These are phyloP conservation scores for Drosophila formosana DNA, from an alignment of 2,888 invertebrate species.

Conservation along the genomic window DNA sequence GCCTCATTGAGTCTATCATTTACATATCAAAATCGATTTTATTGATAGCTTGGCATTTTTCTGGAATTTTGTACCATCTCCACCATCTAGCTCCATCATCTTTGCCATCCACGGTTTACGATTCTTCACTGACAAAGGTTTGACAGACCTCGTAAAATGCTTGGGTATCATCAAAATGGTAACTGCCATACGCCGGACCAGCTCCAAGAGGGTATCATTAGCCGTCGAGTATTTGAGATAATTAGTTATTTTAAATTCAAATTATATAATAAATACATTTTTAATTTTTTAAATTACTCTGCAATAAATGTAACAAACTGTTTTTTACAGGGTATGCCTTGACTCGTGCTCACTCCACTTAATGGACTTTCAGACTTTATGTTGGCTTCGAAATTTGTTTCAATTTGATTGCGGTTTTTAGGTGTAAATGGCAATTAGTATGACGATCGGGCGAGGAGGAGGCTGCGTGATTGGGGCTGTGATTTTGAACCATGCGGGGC, in stretches of 20 bases:
- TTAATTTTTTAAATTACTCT: no score
- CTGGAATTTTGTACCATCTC: conserved; percentile 63
- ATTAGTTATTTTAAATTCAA: no score
- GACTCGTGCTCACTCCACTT: neutral
- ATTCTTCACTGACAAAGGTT: conserved; percentile 56
- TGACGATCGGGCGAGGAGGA: conserved; percentile 36
- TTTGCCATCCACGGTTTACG: conserved; percentile 51
- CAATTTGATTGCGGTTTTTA: conserved; percentile 63
- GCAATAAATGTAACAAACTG: no score
- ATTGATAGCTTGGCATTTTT: conserved; percentile 67
- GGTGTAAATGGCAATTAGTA: conserved; percentile 76
- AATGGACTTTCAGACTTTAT: conserved; percentile 13
- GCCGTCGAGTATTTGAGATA: no score
- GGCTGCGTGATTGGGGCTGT: conserved; percentile 2
- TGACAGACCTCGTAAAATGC: conserved; percentile 60
- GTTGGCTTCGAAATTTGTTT: conserved; percentile 54
- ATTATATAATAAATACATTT: no score
- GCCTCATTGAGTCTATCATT: conserved; percentile 52
- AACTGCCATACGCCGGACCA: conserved; percentile 44
- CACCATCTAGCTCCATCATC: conserved; percentile 31
- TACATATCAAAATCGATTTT: conserved; percentile 68
- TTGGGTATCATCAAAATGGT: conserved; percentile 56
- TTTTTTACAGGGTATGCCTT: conserved; percentile 37
- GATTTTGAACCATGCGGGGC: conserved; percentile 17
- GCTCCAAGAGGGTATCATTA: conserved; percentile 15